Conservation (phyloP, 2,113 vertebrate genomes). For the Sakesphorus luctuosus region DNA sequence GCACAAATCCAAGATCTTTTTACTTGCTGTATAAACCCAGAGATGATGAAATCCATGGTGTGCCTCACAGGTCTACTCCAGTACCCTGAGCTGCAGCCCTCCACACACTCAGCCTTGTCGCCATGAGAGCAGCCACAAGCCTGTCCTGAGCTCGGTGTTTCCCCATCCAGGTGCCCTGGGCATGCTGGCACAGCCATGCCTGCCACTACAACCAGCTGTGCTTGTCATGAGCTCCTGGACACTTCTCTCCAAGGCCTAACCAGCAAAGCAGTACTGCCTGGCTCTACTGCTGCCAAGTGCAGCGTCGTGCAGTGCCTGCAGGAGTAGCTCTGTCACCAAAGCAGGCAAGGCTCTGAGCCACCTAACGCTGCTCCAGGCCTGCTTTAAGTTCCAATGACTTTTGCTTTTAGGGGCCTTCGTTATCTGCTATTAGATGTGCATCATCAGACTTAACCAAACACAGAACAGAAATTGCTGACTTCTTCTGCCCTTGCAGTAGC, state of each 20-base stretch:
- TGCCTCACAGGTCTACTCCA: neutral
- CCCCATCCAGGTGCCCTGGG: neutral
- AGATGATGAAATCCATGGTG: neutral
- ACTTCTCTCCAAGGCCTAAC: neutral
- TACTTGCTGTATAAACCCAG: neutral
- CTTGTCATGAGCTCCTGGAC: neutral
- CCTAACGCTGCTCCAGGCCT: neutral
- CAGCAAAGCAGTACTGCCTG: accelerated
- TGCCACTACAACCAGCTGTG: neutral
- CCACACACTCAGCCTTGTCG: too few species aligned
- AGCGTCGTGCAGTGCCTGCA: neutral
- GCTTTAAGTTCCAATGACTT: neutral
- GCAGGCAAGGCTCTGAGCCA: neutral
- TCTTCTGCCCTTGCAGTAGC: neutral
- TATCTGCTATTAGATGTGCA: neutral
- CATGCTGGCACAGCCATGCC: neutral
- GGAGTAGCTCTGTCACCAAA: neutral
- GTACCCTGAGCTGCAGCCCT: neutral
- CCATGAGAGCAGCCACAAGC: accelerated
- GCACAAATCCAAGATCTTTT: neutral
- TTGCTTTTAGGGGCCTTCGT: neutral
- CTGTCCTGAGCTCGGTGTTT: neutral
- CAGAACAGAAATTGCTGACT: neutral
- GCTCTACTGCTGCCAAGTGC: accelerated
- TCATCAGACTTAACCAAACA: neutral